phyloP scores from a whole-genome alignment of 2,113 vertebrate genomes.

The Varanus salvator region DNA sequence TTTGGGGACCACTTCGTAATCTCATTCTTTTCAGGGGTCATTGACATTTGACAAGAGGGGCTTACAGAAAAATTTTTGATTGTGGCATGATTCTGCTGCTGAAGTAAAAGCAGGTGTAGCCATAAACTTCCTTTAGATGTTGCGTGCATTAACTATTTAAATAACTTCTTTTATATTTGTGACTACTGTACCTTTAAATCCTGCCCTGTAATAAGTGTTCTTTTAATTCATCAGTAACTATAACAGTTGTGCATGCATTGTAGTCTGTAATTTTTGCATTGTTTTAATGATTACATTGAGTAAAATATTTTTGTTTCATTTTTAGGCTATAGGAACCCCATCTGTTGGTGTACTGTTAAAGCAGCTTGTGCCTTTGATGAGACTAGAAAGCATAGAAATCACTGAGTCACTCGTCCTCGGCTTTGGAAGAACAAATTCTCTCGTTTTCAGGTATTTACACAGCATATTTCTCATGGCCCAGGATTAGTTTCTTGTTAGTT shows the following conservation, averaged over 20 bases:
- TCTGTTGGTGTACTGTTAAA: slow-evolving; percentile 95
- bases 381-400: slow-evolving; percentile 97
- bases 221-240: slow-evolving; percentile 37
- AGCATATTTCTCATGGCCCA: not conserved
- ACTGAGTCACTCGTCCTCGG: slow-evolving; percentile 97
- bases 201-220: slow-evolving; percentile 9
- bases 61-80: not conserved
- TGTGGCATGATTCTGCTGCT: not conserved
- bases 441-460: slow-evolving; percentile 93
- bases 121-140: not conserved
- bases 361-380: slow-evolving; percentile 97
- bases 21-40: not conserved
- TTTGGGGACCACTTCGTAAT: not conserved
- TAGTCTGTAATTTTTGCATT: slow-evolving; percentile 33
- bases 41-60: not conserved
- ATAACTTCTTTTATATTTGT: slow-evolving; percentile 14
- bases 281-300: slow-evolving; percentile 36
- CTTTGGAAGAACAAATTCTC: slow-evolving; percentile 96
- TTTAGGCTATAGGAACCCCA: slow-evolving; percentile 94
- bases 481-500: not conserved
- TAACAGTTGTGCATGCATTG: slow-evolving; percentile 33
- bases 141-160: not conserved
- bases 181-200: slow-evolving; percentile 31
- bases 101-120: not conserved
- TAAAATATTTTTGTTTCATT: slow-evolving; percentile 60